Evolutionary conservation across 2,797 vertebrate genomes (phyloP), one percentile per base, ranked within the genome.

Genomic region (Xenops minutus): DNA sequence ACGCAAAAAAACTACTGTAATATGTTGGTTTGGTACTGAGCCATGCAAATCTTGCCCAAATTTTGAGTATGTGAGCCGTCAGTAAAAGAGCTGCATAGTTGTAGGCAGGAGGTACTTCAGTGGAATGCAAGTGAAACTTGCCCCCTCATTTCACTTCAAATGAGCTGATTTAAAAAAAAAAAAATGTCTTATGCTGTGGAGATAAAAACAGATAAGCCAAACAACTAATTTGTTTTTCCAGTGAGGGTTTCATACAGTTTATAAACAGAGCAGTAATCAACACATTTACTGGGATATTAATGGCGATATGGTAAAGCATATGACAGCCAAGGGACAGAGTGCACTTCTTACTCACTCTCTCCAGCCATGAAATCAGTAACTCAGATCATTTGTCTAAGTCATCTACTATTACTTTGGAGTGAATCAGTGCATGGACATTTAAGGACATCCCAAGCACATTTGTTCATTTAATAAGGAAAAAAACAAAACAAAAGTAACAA

Each of bases 401-500:
- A 88, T 85, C 51, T 88, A 75, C 83, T 92, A 11, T 92, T 95
- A 73, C 58, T 96, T 85, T 86, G 71, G 76, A 46, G 55, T 89
- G 92, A 89, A 91, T 95, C 62, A 81, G 64, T 72, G 51, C 39
- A 68, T 2, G 4, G 58, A 86, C 36, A 0, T 81, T 93, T 88
- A 88, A 94, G 79, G 82, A 84, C 91, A 94, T 62, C 95, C 66
- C 62, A 88, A 91, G 58, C 32, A 94, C 36, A 85, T 91, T 91
- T 93, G 32, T 85, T 93, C 75, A 62, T 66, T 81, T 96, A 88
- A 89, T 59, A 80, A 64, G 24, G 55, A 23, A 85, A 84, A 85
- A 75, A 85, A 8, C 61, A 81, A 94, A 96, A 93, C 74, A 94
- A 96, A 97, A 96, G 82, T 66, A 89, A 86, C 66, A 95, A 95